These are phyloP conservation scores for Homalodisca vitripennis DNA, from an alignment of 1,140 invertebrate species.

Conservation along the genomic window DNA sequence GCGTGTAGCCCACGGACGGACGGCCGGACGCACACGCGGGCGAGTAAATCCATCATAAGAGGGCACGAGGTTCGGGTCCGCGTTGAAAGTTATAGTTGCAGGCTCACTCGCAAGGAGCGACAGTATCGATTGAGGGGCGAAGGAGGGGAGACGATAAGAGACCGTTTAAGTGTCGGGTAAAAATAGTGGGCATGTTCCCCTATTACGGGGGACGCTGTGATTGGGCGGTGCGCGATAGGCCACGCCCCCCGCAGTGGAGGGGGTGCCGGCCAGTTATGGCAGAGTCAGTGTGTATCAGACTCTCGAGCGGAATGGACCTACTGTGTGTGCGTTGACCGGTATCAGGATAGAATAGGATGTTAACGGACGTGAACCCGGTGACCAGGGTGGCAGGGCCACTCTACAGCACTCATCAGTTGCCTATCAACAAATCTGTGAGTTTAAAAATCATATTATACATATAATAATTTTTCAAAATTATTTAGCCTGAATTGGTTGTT, in stretches of 20 bases:
- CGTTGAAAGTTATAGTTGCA: conserved; percentile 16
- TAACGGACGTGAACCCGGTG: conserved; percentile 32
- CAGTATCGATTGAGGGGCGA: background rate
- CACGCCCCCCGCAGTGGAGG: conserved; percentile 2
- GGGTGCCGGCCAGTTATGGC: conserved; percentile 7
- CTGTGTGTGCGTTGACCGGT: conserved; percentile 14
- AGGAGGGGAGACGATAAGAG: conserved; percentile 8
- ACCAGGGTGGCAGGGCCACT: conserved; percentile 27
- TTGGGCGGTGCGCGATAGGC: background rate
- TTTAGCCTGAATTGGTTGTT: no score
- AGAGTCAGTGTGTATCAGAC: conserved; percentile 8
- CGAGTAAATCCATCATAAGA: no score
- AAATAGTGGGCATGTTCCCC: no score
- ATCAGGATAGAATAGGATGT: conserved; percentile 20
- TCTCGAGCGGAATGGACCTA: conserved; percentile 9
- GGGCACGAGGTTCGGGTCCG: no score
- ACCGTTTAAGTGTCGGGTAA: conserved; percentile 21
- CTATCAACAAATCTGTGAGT: conserved; percentile 33
- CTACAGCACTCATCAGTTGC: conserved; percentile 32
- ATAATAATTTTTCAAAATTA: no score
- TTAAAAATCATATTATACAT: no score
- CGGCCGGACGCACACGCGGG: no score
- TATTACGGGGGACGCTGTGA: conserved; percentile 3
- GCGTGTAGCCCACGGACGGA: no score
- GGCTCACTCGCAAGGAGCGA: background rate